Conservation (phyloP, 2,113 vertebrate genomes). For the Plecturocebus donacophilus region DNA sequence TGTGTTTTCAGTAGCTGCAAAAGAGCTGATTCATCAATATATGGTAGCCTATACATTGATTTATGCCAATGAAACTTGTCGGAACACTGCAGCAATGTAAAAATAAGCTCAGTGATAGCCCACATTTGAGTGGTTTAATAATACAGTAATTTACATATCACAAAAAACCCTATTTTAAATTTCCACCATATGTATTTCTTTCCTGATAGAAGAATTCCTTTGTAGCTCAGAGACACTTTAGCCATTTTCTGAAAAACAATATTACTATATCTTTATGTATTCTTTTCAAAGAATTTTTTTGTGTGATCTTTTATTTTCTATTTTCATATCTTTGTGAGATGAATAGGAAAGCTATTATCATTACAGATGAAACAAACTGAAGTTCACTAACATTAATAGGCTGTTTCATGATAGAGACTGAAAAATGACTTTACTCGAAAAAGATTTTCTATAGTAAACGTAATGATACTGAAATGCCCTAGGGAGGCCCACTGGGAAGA, state of each 20-base stretch:
- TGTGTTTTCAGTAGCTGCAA: not conserved
- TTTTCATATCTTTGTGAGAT: not conserved
- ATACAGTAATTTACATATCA: not conserved
- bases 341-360: not conserved
- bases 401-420: not conserved
- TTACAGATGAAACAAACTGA: not conserved
- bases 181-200: not conserved
- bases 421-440: not conserved
- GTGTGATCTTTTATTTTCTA: not conserved
- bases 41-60: not conserved
- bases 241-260: not conserved
- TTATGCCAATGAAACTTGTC: not conserved
- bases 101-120: not conserved
- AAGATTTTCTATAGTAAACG: not conserved
- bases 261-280: not conserved
- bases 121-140: not conserved
- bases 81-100: not conserved
- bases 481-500: not conserved
- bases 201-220: not conserved
- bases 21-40: not conserved
- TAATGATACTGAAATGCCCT: not conserved
- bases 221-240: slow-evolving; percentile 1
- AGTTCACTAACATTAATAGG: not conserved
- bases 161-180: not conserved
- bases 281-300: slow-evolving; percentile 13